phyloP scores from a whole-genome alignment of 2,888 invertebrate genomes.

The Alloplasta piceator region DNA sequence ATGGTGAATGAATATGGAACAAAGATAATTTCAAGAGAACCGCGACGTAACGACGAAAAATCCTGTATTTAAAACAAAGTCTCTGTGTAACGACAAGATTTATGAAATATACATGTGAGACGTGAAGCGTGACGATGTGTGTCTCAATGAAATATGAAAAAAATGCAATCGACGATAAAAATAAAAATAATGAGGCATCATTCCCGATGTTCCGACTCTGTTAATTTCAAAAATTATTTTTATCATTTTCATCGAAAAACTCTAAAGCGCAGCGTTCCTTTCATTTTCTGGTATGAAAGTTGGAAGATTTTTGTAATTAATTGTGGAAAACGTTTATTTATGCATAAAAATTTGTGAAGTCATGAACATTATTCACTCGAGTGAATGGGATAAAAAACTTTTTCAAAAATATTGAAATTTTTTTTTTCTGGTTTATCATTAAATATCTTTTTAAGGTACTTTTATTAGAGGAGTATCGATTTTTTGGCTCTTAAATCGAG shows the following conservation, averaged over 20 bases:
- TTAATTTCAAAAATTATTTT: background rate
- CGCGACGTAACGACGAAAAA: constrained; percentile 15
- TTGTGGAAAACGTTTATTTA: background rate
- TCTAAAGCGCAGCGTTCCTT: background rate
- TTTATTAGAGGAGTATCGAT: background rate
- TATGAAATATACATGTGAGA: constrained; percentile 63
- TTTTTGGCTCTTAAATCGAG: constrained; percentile 21
- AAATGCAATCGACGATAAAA: background rate
- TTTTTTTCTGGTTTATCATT: background rate
- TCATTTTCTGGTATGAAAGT: background rate
- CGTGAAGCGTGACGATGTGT: constrained; percentile 62
- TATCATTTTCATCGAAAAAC: background rate
- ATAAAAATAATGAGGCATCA: background rate
- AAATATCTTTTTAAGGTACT: background rate
- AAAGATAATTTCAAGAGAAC: constrained; percentile 38
- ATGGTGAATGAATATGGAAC: constrained; percentile 36
- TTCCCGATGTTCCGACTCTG: background rate
- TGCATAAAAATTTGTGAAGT: background rate
- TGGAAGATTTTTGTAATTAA: background rate
- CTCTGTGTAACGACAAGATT: constrained; percentile 51
- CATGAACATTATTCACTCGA: background rate
- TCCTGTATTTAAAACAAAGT: constrained; percentile 34
- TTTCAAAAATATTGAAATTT: background rate
- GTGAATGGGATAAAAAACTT: background rate
- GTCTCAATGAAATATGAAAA: constrained; percentile 55